These are phyloP conservation scores for Alcedo atthis DNA, from an alignment of 2,797 vertebrate genomes.

Conservation along the genomic window DNA sequence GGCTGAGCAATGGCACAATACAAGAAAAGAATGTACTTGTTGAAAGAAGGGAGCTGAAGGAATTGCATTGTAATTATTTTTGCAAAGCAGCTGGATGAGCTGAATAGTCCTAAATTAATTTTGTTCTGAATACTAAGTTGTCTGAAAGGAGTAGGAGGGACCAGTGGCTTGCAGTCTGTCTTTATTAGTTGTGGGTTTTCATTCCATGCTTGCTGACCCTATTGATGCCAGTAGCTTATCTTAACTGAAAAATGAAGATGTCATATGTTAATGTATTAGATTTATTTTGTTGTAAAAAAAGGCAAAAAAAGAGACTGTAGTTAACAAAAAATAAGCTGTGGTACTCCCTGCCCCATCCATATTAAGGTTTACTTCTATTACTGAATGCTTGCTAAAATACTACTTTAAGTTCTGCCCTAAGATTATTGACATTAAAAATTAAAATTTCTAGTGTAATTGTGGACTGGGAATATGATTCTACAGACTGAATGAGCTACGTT, in stretches of 20 bases:
- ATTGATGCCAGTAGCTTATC: background rate
- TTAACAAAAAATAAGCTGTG: background rate
- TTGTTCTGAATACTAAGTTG: slow-evolving; percentile 75
- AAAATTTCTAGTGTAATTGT: background rate
- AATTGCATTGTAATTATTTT: slow-evolving; percentile 76
- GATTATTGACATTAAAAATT: background rate
- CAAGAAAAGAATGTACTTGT: slow-evolving; percentile 67
- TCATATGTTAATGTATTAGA: background rate
- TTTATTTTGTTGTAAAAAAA: background rate
- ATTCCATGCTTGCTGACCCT: slow-evolving; percentile 45
- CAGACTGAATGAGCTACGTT: background rate
- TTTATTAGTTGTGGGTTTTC: slow-evolving; percentile 59
- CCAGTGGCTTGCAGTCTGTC: slow-evolving; percentile 49
- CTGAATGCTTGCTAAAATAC: background rate
- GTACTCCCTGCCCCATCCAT: background rate
- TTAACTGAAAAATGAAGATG: slow-evolving; percentile 30
- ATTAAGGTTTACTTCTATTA: background rate
- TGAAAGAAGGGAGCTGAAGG: slow-evolving; percentile 66
- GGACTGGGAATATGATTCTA: background rate
- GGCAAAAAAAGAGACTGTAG: background rate
- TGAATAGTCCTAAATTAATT: slow-evolving; percentile 77
- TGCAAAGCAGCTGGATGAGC: slow-evolving; percentile 75
- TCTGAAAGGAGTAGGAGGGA: slow-evolving; percentile 67
- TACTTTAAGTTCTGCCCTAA: background rate
- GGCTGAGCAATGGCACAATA: slow-evolving; percentile 51